Percentiles rank a stretch among this genome's conserved stretches.
Conservation (phyloP, 2,797 vertebrate species). For the Hypotaenidia okinawae region DNA sequence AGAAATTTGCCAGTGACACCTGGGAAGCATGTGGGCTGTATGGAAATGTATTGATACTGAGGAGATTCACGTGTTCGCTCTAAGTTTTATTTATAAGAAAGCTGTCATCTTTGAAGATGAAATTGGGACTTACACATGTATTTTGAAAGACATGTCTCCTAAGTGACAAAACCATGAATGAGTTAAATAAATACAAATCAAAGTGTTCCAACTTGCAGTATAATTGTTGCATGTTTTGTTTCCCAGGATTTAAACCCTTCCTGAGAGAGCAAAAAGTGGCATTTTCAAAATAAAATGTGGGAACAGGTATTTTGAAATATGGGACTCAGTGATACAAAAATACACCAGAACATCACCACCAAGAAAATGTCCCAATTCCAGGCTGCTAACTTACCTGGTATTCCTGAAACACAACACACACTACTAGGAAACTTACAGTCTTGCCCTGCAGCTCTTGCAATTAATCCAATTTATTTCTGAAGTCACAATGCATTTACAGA, state of each 20-base stretch:
- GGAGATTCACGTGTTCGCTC: conserved; percentile 61
- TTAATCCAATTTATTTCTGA: conserved; percentile 1
- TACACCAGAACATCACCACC: background rate
- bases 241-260: background rate
- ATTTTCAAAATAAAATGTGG: background rate
- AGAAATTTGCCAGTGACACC: conserved; percentile 50
- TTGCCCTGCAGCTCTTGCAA: background rate
- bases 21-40: conserved; percentile 48
- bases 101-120: conserved; percentile 64
- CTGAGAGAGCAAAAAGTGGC: background rate
- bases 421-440: background rate
- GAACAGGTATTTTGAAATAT: background rate
- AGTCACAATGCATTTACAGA: conserved; percentile 35
- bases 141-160: conserved; percentile 70
- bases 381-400: conserved; percentile 3
- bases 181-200: conserved; percentile 72
- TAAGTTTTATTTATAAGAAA: conserved; percentile 69
- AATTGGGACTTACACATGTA: conserved; percentile 69
- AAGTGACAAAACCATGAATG: conserved; percentile 74
- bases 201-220: conserved; percentile 51
- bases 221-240: conserved; percentile 37
- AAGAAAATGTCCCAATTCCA: conserved; percentile 8
- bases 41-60: conserved; percentile 49
- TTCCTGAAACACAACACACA: conserved; percentile 9
- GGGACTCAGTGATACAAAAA: background rate